These are phyloP conservation scores for Apostichopus japonicus DNA, from an alignment of 35 echinoderm and acorn worm genomes.

Conservation along the genomic window DNA sequence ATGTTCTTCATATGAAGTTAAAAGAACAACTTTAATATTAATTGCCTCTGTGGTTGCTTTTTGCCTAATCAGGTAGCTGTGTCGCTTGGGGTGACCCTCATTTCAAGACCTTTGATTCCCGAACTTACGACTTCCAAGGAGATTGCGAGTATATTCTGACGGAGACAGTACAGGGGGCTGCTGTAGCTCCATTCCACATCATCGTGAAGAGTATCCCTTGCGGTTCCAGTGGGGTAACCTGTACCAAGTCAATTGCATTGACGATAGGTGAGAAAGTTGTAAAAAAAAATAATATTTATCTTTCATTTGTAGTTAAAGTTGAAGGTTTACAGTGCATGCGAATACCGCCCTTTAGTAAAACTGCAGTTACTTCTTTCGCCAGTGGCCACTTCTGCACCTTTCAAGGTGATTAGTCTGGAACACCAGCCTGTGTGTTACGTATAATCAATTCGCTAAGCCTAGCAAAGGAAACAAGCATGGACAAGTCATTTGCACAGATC, in stretches of 20 bases:
- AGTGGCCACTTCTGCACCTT: too few species aligned
- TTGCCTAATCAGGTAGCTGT: conserved; percentile 61
- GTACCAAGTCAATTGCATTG: conserved; percentile 83
- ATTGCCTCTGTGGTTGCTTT: neutral
- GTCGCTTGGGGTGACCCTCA: conserved; percentile 89
- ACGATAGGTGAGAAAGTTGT: conserved; percentile 53
- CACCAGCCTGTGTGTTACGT: too few species aligned
- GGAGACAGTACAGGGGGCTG: neutral
- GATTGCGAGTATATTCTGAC: conserved; percentile 85
- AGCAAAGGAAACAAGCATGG: too few species aligned
- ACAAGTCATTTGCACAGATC: too few species aligned
- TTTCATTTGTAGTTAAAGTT: too few species aligned
- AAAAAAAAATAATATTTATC: neutral
- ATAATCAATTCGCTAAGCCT: too few species aligned
- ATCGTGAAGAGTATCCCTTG: conserved; percentile 76
- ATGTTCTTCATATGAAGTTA: too few species aligned
- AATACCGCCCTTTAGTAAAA: too few species aligned
- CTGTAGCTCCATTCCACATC: conserved; percentile 65
- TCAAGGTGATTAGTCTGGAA: too few species aligned
- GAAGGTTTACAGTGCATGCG: too few species aligned
- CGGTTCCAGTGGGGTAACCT: conserved; percentile 80
- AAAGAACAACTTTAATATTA: too few species aligned
- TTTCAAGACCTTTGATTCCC: conserved; percentile 85
- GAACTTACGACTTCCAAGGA: conserved; percentile 76
- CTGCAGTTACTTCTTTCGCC: too few species aligned